Base-by-base conservation (phyloP, 2,888 invertebrate species). In the Harpalus rubripes region DNA sequence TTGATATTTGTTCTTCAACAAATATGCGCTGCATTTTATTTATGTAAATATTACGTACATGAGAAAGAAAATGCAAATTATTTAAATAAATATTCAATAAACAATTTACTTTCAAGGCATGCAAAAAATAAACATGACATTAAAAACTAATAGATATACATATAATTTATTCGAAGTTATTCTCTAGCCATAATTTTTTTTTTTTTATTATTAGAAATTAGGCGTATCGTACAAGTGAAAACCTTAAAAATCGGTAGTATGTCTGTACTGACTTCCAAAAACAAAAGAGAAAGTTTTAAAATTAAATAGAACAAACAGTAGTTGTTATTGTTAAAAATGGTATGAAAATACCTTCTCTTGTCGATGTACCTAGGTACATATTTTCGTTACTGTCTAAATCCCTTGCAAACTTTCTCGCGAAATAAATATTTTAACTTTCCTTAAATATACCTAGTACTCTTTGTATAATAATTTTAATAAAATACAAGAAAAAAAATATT, bases 401-500 rank as follows among this genome's bases (percentile, higher is more conserved):
- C 10, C 12, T 8, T 52, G 10, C 44, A 12, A 52, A 22, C 63
- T 63, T 63, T 63, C 22, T 18, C 18, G 18, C 18, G 63, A 63
- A 63, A 63, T 22, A 63, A 26, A 63, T 63, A 63, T 63, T 63
- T 15, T 8, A 26, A 63, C 63, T 63, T 26, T 26, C 63, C 26
- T 22, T 10, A 63, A 63, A 63, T 26, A 12, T 52, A 12, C 22
- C 22, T 3, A n/a, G n/a, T n/a, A 22, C 22, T 22, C 44, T 52
- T 52, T 52, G 32, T 32, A 10, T 10, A 52, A 52, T 52, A 12
- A 52, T 12, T 0, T 52, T 12, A 52, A 4, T 44, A 52, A 52
- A 52, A 52, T 52, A 3, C 22, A 22, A 44, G 10, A 44, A 10
- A 44, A 44, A 10, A 44, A 44, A 44, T 44, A 44, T 44, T 44